Percentiles rank a stretch among this genome's conserved stretches.
Evolutionary conservation across 2,797 vertebrate genomes (phyloP).

Genomic region (Pseudopleuronectes americanus): DNA sequence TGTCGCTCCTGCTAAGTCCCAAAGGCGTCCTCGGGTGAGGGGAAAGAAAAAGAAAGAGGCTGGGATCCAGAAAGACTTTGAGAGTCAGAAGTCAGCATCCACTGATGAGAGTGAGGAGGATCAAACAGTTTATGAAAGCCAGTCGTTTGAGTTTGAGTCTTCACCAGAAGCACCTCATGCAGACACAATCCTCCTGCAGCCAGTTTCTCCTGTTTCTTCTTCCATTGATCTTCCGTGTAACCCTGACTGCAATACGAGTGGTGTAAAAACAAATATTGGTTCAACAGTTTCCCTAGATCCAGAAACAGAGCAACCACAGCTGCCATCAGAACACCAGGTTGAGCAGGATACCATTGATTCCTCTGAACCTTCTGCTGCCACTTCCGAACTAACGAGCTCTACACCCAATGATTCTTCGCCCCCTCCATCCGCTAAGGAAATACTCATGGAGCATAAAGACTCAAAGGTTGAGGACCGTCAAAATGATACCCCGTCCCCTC

Average conservation of each 20-base stretch:
- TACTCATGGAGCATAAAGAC: conserved; percentile 88
- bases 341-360: conserved; percentile 46
- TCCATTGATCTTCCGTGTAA: conserved; percentile 45
- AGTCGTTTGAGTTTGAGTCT: conserved; percentile 54
- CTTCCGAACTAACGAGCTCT: conserved; percentile 56
- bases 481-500: conserved; percentile 96
- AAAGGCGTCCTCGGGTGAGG: conserved; percentile 88
- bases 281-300: conserved; percentile 34
- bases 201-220: conserved; percentile 61
- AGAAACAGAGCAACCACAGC: conserved; percentile 49
- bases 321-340: conserved; percentile 29
- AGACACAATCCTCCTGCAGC: conserved; percentile 60
- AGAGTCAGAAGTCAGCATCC: conserved; percentile 53
- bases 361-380: conserved; percentile 40
- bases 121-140: conserved; percentile 54
- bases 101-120: conserved; percentile 54
- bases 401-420: conserved; percentile 70
- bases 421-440: conserved; percentile 83
- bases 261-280: conserved; percentile 43
- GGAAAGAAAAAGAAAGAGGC: conserved; percentile 74
- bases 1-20: conserved; percentile 91
- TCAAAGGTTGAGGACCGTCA: conserved; percentile 94
- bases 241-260: conserved; percentile 31
- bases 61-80: conserved; percentile 49
- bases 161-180: conserved; percentile 34